phyloP scores from a whole-genome alignment of 2,113 vertebrate species.

The Coregonus clupeaformis region DNA sequence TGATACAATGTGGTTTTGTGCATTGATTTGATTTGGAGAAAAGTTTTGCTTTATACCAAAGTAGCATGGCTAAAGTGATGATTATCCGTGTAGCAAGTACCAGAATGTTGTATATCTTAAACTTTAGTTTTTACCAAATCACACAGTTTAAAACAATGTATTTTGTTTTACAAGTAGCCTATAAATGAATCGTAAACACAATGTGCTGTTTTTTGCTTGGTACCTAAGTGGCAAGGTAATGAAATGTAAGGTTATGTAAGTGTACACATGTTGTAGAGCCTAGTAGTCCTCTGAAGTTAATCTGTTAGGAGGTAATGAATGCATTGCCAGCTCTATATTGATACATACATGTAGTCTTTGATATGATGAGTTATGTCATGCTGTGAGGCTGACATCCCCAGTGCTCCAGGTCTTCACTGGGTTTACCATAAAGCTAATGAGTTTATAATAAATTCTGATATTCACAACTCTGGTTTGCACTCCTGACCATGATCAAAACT shows the following conservation, averaged over 20 bases:
- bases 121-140: not conserved
- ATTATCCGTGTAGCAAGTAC: not conserved
- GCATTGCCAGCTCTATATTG: not conserved
- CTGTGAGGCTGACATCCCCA: not conserved
- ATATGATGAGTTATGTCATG: not conserved
- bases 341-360: not conserved
- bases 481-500: constrained; percentile 1
- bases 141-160: not conserved
- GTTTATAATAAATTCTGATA: not conserved
- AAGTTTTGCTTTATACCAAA: too few species aligned
- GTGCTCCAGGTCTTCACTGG: not conserved
- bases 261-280: too few species aligned
- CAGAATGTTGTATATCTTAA: not conserved
- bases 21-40: too few species aligned
- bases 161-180: too few species aligned
- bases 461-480: not conserved
- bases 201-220: too few species aligned
- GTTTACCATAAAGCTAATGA: not conserved
- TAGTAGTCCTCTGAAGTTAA: not conserved
- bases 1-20: constrained; percentile 36
- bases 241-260: too few species aligned
- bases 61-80: not conserved
- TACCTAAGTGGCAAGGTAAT: too few species aligned
- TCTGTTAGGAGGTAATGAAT: not conserved
- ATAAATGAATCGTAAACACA: too few species aligned